Evolutionary conservation across 2,797 vertebrate genomes (phyloP), one percentile per base, ranked within the genome.

Genomic region (Cottoperca gobio): DNA sequence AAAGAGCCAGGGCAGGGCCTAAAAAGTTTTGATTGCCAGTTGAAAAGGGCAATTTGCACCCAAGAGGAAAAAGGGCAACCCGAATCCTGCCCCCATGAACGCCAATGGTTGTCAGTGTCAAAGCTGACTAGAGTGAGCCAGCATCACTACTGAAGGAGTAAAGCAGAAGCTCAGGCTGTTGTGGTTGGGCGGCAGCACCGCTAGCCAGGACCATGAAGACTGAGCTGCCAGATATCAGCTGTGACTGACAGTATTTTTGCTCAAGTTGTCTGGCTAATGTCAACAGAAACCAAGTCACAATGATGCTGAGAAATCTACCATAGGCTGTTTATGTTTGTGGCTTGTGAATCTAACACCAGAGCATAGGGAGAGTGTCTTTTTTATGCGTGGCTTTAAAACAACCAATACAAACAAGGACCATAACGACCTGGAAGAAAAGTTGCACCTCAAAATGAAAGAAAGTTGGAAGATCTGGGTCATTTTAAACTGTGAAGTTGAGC

Each of bases 1-100:
- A 84, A 86, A 83, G 82, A 76, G 65, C 79, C 76, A 37, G 66
- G 70, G 58, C 71, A 66, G 49, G 55, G 79, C 73, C 76, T 52
- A 70, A 66, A 85, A 88, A 85, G 81, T 83, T 88, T 87, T 81
- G 87, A 90, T 85, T 89, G 84, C 89, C 52, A 70, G 71, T 85
- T 91, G 91, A 89, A 92, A 92, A 92, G 91, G 90, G 89, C 86
- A 89, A 89, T 90, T 89, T 90, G 84, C 84, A 87, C 76, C 86
- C 84, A 82, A 75, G 80, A 90, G 86, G 73, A 84, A 88, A 91
- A 91, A 88, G 86, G 86, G 76, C 80, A 90, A 82, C 66, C 73
- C 71, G 68, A n/a, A 71, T 81, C 71, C 81, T 88, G 78, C 77
- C 77, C 73, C 82, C 62, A 48, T 73, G 81, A 86, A 83, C 81